These are phyloP conservation scores for Sebastes elongatus DNA, from an alignment of 2,797 vertebrate species.

Conservation along the genomic window DNA sequence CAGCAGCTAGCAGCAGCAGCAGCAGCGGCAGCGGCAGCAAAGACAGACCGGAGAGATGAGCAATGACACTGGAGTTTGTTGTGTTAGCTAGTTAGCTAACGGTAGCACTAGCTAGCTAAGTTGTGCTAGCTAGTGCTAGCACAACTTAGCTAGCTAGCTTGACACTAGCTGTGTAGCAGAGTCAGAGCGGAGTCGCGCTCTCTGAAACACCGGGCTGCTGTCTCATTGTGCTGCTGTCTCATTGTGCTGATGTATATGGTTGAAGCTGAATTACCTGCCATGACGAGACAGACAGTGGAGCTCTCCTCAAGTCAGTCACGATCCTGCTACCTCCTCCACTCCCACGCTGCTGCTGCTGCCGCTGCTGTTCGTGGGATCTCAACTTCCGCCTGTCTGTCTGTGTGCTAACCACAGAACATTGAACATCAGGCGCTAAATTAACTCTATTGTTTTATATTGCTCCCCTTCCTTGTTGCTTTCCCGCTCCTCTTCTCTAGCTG, in stretches of 20 bases:
- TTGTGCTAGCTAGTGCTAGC: neutral
- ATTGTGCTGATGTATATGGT: neutral
- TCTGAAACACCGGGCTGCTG: neutral
- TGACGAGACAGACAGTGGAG: slow-evolving; percentile 80
- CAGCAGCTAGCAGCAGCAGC: too few relatives aligned
- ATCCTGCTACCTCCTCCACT: slow-evolving; percentile 69
- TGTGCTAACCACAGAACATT: too few relatives aligned
- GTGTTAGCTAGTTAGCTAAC: slow-evolving; percentile 33
- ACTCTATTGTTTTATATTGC: neutral
- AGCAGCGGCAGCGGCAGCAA: too few relatives aligned
- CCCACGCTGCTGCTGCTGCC: slow-evolving; percentile 58
- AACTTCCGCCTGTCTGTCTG: slow-evolving; percentile 57
- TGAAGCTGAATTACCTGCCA: slow-evolving; percentile 80
- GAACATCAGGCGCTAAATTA: neutral
- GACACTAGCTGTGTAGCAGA: neutral
- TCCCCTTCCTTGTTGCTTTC: neutral
- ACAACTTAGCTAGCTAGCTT: slow-evolving; percentile 9
- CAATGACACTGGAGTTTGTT: slow-evolving; percentile 51
- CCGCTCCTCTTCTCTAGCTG: slow-evolving; percentile 22
- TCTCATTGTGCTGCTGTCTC: neutral
- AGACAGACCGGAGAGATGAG: slow-evolving; percentile 35
- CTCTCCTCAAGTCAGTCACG: slow-evolving; percentile 59
- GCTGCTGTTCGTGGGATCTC: slow-evolving; percentile 59
- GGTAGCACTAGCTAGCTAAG: slow-evolving; percentile 1
- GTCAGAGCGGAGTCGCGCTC: fast-evolving